A percentile compares a stretch with the other conserved stretches of the same genome.
Conservation (phyloP, 2,888 invertebrate genomes). For the Mimas tiliae region DNA sequence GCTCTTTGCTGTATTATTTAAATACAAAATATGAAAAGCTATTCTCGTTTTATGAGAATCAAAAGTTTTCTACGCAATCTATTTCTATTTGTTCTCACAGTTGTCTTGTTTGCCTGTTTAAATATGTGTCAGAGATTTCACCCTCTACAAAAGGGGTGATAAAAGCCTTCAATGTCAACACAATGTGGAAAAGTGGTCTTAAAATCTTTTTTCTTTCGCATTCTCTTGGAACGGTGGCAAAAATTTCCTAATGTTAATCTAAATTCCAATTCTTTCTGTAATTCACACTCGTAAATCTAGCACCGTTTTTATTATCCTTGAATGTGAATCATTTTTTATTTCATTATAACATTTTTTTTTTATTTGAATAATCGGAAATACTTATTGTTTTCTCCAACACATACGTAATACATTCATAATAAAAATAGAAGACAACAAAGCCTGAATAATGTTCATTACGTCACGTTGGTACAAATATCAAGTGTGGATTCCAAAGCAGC, state of each 20-base stretch:
- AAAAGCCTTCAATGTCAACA: constrained; percentile 82
- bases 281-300: background rate
- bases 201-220: constrained; percentile 62
- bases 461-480: constrained; percentile 25
- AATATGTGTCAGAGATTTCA: constrained; percentile 81
- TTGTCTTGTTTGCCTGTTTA: constrained; percentile 80
- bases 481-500: constrained; percentile 32
- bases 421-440: constrained; percentile 9
- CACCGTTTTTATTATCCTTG: background rate
- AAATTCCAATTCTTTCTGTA: constrained; percentile 14
- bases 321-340: background rate
- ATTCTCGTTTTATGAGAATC: constrained; percentile 31
- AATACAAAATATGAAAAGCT: background rate
- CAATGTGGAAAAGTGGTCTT: constrained; percentile 77
- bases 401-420: background rate
- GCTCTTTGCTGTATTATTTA: background rate
- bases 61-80: constrained; percentile 55
- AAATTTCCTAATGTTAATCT: constrained; percentile 35
- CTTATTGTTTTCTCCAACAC: background rate
- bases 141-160: constrained; percentile 77
- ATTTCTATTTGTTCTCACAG: constrained; percentile 64
- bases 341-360: background rate
- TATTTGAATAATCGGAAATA: background rate
- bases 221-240: constrained; percentile 36
- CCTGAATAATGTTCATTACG: constrained; percentile 3